A percentile compares a stretch with the other conserved stretches of the same genome.
phyloP scores from a whole-genome alignment of 1,140 invertebrate genomes.

The Acromyrmex heyeri region DNA sequence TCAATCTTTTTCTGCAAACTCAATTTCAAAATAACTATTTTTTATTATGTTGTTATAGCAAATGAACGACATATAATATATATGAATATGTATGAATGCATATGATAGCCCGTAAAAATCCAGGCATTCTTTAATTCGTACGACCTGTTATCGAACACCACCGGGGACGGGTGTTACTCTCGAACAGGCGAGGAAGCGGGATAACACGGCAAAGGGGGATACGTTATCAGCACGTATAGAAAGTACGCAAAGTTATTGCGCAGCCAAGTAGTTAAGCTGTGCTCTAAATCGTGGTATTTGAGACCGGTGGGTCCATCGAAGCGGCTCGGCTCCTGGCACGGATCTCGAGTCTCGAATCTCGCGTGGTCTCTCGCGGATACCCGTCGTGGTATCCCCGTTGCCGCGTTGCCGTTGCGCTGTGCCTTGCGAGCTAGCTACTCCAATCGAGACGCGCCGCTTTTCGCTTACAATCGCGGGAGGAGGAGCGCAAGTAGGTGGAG shows the following conservation, averaged over 20 bases:
- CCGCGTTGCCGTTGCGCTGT: background rate
- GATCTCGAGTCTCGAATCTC: too few relatives aligned
- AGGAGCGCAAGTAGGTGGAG: slow-evolving; percentile 63
- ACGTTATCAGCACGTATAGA: slow-evolving; percentile 47
- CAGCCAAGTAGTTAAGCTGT: slow-evolving; percentile 73
- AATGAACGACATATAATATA: background rate
- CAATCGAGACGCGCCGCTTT: slow-evolving; percentile 67
- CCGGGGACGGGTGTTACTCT: background rate
- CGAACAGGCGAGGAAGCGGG: background rate
- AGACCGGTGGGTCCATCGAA: slow-evolving; percentile 35
- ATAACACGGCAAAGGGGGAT: background rate
- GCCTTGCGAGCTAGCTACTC: slow-evolving; percentile 56
- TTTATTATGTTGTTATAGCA: too few relatives aligned
- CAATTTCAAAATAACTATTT: too few relatives aligned
- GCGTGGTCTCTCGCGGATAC: slow-evolving; percentile 1
- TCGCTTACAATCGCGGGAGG: slow-evolving; percentile 40
- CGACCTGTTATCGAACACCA: background rate
- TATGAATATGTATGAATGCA: background rate
- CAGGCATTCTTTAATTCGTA: background rate
- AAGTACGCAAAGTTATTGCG: slow-evolving; percentile 73
- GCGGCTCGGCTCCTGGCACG: slow-evolving; percentile 41
- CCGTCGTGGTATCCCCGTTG: background rate
- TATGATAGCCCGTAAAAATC: background rate
- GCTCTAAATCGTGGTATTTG: slow-evolving; percentile 76
- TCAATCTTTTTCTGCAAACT: too few relatives aligned